Evolutionary conservation across 1,140 invertebrate genomes (phyloP), one percentile per base, ranked within the genome.

Genomic region (Megalonaias nervosa): DNA sequence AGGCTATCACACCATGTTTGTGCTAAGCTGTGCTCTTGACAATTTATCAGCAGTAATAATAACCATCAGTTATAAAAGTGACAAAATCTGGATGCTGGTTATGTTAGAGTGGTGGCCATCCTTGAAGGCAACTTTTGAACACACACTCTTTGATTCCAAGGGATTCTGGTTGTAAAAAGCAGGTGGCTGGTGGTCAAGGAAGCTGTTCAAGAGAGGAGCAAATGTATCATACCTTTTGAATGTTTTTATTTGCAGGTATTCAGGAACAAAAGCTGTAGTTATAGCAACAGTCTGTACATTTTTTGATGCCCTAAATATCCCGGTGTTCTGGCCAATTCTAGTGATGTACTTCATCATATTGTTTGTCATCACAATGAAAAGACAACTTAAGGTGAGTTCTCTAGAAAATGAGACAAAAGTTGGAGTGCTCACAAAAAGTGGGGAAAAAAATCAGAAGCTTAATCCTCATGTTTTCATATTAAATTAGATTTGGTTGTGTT

Each of bases 301-400:
- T 90, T 99, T 99, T 91, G 97, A 99, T 87, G 95, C 95, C 82
- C 98, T 99, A 90, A 99, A 99, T 93, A 95, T 99, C 89, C 99
- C 99, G 87, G 99, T 99, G 84, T 99, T 99, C 91, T 99, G 99
- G 99, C 99, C 99, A 66, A 99, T 99, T 83, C 93, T 99, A 87
- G 97, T 99, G 75, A 97, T 99, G 95, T 99, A 99, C 92, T 99
- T 99, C 92, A 96, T 99, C 87, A 98, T 98, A 60, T 92, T 99
- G 79, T 97, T 99, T 90, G 97, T 96, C 91, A 96, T 99, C 85
- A 99, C 98, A 67, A 99, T 99, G 98, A 99, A 99, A 92, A 94
- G 97, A 88, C 99, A 99, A 94, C 99, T 99, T 85, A 98, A 96
- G 94, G 97, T 98, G 93, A 86, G 85, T 79, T 70, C 56, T n/a